These are phyloP conservation scores for Uria lomvia DNA, from an alignment of 2,113 vertebrate species.

Conservation along the genomic window DNA sequence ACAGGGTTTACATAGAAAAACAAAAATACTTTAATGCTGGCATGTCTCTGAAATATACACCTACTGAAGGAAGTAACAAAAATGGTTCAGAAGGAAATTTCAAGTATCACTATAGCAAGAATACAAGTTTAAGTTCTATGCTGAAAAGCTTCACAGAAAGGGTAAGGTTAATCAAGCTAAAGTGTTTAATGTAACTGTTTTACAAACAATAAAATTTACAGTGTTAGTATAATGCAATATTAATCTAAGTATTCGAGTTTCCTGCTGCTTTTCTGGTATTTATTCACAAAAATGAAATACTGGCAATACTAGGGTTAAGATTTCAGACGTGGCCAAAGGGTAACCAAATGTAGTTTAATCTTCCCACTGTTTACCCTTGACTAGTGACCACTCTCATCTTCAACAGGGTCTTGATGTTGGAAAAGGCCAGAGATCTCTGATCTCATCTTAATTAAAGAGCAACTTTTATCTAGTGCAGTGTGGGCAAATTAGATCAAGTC, in stretches of 20 bases:
- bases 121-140: neutral
- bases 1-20: slow-evolving; percentile 51
- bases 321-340: neutral
- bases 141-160: neutral
- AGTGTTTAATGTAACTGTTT: neutral
- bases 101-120: neutral
- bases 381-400: neutral
- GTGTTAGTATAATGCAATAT: neutral
- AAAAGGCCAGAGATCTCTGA: neutral
- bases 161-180: slow-evolving; percentile 56
- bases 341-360: neutral
- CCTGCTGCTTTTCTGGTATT: neutral
- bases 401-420: neutral
- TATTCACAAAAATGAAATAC: neutral
- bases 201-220: neutral
- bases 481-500: neutral
- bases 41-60: slow-evolving; percentile 71
- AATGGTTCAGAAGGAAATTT: neutral
- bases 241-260: neutral
- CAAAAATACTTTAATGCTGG: neutral
- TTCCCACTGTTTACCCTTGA: neutral
- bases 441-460: neutral
- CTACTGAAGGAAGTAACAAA: neutral
- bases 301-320: neutral
- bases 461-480: neutral